A percentile compares a stretch with the other conserved stretches of the same genome.
Evolutionary conservation across 2,888 invertebrate species (phyloP).

Genomic region (Acanthacorydalis orientalis): DNA sequence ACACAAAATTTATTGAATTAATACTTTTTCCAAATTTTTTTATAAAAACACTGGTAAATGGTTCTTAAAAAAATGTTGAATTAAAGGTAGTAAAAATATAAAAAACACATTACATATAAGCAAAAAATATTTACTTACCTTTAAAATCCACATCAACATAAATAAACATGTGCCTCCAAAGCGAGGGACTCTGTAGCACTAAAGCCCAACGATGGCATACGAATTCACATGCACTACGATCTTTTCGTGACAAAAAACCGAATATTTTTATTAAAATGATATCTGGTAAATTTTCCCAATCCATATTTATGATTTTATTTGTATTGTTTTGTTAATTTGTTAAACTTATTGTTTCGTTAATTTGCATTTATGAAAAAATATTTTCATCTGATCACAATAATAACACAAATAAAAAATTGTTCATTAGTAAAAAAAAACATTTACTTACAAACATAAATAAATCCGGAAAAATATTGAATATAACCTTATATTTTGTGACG

Average conservation of each 20-base stretch:
- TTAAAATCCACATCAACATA: constrained; percentile 20
- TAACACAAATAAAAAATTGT: too few species aligned
- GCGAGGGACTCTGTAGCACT: constrained; percentile 15
- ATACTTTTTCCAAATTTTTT: constrained; percentile 27
- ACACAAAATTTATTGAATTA: constrained; percentile 27
- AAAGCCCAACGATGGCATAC: constrained; percentile 19
- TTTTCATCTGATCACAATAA: too few species aligned
- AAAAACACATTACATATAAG: neutral
- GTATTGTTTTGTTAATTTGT: too few species aligned
- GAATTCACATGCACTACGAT: constrained; percentile 18
- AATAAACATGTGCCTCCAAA: constrained; percentile 20
- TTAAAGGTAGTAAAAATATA: neutral
- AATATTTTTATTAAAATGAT: constrained; percentile 19
- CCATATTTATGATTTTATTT: constrained; percentile 4
- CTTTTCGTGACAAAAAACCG: constrained; percentile 17
- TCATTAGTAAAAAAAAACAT: too few species aligned
- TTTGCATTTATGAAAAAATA: too few species aligned
- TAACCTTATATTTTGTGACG: too few species aligned
- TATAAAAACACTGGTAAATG: constrained; percentile 17
- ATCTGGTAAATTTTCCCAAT: constrained; percentile 16
- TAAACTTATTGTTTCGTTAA: too few species aligned
- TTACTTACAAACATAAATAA: too few species aligned
- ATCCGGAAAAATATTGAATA: too few species aligned
- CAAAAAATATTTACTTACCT: constrained; percentile 10
- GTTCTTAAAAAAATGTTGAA: constrained; percentile 13